Evolutionary conservation across 2,888 invertebrate genomes (phyloP).

Genomic region (Lacanobia wlatinum): DNA sequence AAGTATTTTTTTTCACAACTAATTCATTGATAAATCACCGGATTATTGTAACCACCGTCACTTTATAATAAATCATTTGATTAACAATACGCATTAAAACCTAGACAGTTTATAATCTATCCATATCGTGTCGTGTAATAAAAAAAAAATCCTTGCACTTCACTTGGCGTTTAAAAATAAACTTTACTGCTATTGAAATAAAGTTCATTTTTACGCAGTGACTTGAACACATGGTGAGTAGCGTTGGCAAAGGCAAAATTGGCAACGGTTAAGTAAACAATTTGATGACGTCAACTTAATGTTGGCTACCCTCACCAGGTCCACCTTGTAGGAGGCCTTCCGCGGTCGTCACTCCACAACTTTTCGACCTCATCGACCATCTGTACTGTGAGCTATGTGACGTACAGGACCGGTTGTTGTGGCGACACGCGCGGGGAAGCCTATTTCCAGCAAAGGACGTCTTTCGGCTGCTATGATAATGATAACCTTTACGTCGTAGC

Average conservation of each 20-base stretch:
- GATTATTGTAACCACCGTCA: neutral
- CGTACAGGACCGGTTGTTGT: too few species aligned
- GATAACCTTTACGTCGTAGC: neutral
- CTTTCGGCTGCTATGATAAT: too few species aligned
- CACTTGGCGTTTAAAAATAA: neutral
- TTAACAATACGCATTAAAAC: neutral
- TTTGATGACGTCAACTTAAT: neutral
- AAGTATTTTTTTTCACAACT: slow-evolving; percentile 20
- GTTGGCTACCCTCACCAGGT: too few species aligned
- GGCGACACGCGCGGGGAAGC: too few species aligned
- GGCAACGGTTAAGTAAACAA: too few species aligned
- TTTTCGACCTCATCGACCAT: too few species aligned
- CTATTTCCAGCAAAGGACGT: too few species aligned
- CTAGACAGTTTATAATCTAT: neutral
- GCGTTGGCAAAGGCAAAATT: neutral
- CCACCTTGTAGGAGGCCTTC: too few species aligned
- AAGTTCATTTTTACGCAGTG: neutral
- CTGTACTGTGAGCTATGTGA: too few species aligned
- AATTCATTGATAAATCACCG: neutral
- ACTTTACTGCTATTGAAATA: neutral
- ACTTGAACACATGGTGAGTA: neutral
- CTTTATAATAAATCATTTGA: neutral
- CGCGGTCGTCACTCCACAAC: too few species aligned
- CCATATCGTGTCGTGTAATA: neutral
- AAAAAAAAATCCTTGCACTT: neutral